Conservation (phyloP, 2,888 invertebrate species). For the Opisthograptis luteolata region DNA sequence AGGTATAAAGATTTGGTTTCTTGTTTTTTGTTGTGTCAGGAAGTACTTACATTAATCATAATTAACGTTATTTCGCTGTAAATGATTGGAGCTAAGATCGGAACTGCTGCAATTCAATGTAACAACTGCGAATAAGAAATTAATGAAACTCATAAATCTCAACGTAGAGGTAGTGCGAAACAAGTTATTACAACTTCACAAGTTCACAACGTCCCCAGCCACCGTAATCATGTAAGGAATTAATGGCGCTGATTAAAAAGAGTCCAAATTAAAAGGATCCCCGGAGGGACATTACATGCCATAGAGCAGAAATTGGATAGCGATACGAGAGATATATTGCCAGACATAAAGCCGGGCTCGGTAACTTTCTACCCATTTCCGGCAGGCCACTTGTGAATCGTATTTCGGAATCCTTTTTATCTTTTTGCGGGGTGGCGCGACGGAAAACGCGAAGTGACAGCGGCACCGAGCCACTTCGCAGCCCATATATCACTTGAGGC, state of each 20-base stretch:
- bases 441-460: conserved; percentile 77
- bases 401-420: conserved; percentile 82
- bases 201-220: conserved; percentile 30
- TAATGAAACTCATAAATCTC: conserved; percentile 27
- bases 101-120: neutral
- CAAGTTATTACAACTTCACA: conserved; percentile 34
- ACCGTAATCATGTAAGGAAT: conserved; percentile 55
- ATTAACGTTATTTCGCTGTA: neutral
- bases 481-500: conserved; percentile 80
- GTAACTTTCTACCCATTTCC: conserved; percentile 81
- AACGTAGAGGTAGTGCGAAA: conserved; percentile 30
- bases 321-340: conserved; percentile 81
- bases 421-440: conserved; percentile 74
- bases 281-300: conserved; percentile 76
- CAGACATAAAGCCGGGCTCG: conserved; percentile 77
- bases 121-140: neutral
- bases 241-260: conserved; percentile 72
- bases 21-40: no score
- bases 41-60: neutral
- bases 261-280: conserved; percentile 74
- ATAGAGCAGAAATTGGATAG: conserved; percentile 81
- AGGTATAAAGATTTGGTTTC: conserved; percentile 1
- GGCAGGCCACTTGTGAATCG: conserved; percentile 82
- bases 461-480: conserved; percentile 80
- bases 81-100: neutral